A percentile compares a stretch with the other conserved stretches of the same genome.
Evolutionary conservation across 2,888 invertebrate genomes (phyloP).

Genomic region (Poecilobothrus nobilitatus): DNA sequence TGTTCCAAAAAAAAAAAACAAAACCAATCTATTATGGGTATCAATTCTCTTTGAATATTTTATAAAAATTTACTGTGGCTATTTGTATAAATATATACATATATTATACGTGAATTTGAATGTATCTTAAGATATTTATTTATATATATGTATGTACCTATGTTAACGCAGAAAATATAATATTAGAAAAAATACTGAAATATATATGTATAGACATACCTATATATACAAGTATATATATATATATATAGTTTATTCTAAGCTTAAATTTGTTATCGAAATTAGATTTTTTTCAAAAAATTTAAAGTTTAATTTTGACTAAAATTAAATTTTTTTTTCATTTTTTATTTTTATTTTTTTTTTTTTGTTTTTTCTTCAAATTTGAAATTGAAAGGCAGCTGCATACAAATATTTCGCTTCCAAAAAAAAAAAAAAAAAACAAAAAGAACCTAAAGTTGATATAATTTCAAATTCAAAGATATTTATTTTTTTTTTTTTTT

Average conservation of each 20-base stretch:
- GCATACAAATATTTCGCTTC: slow-evolving; percentile 1
- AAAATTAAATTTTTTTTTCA: background rate
- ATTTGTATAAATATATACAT: too few species aligned
- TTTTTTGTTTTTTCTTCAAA: background rate
- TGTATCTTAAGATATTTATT: too few species aligned
- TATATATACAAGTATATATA: too few species aligned
- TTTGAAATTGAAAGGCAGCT: background rate
- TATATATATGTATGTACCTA: too few species aligned
- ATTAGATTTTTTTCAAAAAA: background rate
- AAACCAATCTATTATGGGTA: too few species aligned
- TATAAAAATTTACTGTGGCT: too few species aligned
- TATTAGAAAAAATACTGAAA: too few species aligned
- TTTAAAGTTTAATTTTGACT: slow-evolving; percentile 4
- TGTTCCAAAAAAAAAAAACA: too few species aligned
- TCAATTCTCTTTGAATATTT: too few species aligned
- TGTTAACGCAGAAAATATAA: too few species aligned
- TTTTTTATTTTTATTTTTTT: background rate
- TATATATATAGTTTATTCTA: background rate
- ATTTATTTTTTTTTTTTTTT: background rate
- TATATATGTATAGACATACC: too few species aligned
- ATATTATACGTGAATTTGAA: too few species aligned
- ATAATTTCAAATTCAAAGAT: slow-evolving; percentile 2
- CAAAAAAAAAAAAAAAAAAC: background rate
- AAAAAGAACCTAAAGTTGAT: background rate
- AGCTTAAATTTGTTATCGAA: background rate